Evolutionary conservation across 2,113 vertebrate species (phyloP).

Genomic region (Rhea pennata): DNA sequence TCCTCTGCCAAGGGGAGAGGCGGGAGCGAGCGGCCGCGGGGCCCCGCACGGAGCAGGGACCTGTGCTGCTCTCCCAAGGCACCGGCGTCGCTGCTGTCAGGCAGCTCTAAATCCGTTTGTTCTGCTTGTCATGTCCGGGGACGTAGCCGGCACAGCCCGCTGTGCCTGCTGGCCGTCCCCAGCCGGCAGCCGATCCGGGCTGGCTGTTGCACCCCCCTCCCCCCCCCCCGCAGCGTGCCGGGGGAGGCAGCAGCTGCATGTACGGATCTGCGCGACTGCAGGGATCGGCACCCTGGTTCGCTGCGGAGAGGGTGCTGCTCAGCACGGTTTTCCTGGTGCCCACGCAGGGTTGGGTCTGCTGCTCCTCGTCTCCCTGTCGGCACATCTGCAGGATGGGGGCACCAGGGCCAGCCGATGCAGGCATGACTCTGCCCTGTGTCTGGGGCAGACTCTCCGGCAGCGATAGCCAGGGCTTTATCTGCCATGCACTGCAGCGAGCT

Average conservation of each 20-base stretch:
- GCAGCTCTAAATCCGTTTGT: not conserved
- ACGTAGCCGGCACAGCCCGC: not conserved
- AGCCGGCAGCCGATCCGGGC: not conserved
- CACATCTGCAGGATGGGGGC: not conserved
- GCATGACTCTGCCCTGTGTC: fast-evolving
- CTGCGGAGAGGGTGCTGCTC: too few relatives aligned
- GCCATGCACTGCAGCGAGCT: not conserved
- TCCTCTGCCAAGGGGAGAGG: not conserved
- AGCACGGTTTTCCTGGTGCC: too few relatives aligned
- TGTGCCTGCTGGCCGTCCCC: not conserved
- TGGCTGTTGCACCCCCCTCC: not conserved
- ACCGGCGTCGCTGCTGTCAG: not conserved
- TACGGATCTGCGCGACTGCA: not conserved
- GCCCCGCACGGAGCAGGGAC: not conserved
- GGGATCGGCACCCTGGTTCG: too few relatives aligned
- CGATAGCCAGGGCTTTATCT: fast-evolving
- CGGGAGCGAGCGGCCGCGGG: not conserved
- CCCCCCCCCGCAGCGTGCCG: fast-evolving
- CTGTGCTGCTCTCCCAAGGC: not conserved
- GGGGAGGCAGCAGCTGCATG: not conserved
- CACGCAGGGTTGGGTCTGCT: not conserved
- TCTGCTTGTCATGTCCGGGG: not conserved
- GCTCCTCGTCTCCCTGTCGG: too few relatives aligned
- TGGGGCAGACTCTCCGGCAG: not conserved
- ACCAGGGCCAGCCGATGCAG: not conserved